Percentiles rank a stretch among this genome's conserved stretches.
phyloP scores from a whole-genome alignment of 2,113 vertebrate species.

The Hemiprocne comata region DNA sequence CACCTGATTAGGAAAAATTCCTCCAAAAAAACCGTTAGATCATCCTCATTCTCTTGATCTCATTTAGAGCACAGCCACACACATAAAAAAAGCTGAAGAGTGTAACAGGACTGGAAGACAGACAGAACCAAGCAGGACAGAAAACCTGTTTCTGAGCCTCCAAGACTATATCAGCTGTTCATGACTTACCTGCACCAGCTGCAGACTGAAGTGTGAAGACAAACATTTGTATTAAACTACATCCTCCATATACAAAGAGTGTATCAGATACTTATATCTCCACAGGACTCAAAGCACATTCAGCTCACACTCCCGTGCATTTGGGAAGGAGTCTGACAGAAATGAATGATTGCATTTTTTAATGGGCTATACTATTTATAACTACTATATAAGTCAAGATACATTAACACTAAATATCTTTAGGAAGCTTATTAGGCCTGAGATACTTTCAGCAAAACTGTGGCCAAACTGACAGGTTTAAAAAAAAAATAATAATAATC shows the following conservation, averaged over 20 bases:
- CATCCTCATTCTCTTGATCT: not conserved
- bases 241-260: rapidly evolving
- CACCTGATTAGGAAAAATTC: not conserved
- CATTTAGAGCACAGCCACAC: not conserved
- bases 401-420: not conserved
- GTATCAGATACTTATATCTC: not conserved
- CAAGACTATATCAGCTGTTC: not conserved
- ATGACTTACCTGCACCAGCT: not conserved
- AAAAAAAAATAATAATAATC: not conserved
- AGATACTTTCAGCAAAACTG: not conserved
- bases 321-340: not conserved
- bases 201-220: not conserved
- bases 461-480: not conserved
- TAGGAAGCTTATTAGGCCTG: not conserved
- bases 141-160: not conserved
- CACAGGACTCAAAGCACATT: not conserved
- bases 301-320: not conserved
- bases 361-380: not conserved
- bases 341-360: not conserved
- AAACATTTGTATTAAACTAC: not conserved
- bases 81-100: not conserved
- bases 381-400: not conserved
- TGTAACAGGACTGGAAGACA: not conserved
- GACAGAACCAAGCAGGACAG: not conserved
- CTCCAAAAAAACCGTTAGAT: not conserved